Evolutionary conservation across 1,140 invertebrate genomes (phyloP), one percentile per base, ranked within the genome.

Genomic region (Centruroides vittatus): DNA sequence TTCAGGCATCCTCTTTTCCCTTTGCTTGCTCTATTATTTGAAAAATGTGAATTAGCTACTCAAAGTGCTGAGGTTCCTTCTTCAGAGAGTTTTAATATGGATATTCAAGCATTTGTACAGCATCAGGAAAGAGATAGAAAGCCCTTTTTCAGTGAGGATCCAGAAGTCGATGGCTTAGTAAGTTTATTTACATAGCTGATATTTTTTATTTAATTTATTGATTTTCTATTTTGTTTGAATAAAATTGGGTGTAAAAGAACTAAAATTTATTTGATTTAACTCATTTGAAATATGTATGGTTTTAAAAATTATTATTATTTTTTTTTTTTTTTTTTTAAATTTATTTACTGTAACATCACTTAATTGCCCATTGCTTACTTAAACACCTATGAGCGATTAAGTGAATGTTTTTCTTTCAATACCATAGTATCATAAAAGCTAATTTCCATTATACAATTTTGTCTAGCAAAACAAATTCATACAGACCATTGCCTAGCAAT

Each of bases 21-120:
- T 3, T 76, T 98, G 35, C 77, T 98, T 70, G 90, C 91, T 23
- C 76, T 96, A 61, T 81, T 98, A 23, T 88, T 98, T 74, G 93
- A 98, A 81, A 86, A 94, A 82, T 98, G 94, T 78, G 94, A 98
- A 77, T 81, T 93, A 70, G 94, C 94, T 9, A 99, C 97, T 69
- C 98, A 92, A 80, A 98, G 96, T 70, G 81, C 86, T 69, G 82
- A 94, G 81, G 81, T 88, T 59, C 89, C 89, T 53, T 90, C 87
- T 41, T 89, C 88, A 56, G 89, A 93, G 72, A 89, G 87, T 65
- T 95, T 95, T 81, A 93, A 86, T 76, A 82, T 87, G 76, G 86
- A 90, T 73, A 86, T 89, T 69, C 83, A 88, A 74, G 88, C 86
- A 61, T 96, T 96, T 78, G 88, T 93, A 57, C 86, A 92, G 69